Evolutionary conservation across 2,888 invertebrate species (phyloP).

Genomic region (Ellobium chinense): DNA sequence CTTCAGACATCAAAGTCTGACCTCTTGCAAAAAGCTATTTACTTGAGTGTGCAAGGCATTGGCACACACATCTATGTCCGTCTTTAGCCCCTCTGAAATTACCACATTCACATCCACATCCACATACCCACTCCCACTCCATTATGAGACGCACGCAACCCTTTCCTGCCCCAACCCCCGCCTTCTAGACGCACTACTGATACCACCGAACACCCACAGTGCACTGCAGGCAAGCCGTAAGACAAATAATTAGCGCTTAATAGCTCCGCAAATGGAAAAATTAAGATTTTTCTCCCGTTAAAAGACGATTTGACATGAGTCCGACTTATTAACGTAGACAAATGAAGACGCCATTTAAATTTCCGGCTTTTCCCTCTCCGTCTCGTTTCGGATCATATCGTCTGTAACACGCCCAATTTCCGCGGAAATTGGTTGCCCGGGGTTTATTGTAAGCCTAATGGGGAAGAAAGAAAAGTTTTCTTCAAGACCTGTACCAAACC

Average conservation of each 20-base stretch:
- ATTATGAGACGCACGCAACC: too few relatives aligned
- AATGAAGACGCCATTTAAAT: constrained; percentile 14
- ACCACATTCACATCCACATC: too few relatives aligned
- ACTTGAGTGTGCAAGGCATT: too few relatives aligned
- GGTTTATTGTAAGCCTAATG: too few relatives aligned
- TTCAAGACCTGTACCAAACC: too few relatives aligned
- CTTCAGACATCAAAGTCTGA: too few relatives aligned
- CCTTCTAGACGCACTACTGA: not conserved
- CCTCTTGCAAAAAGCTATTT: too few relatives aligned
- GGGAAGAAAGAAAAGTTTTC: too few relatives aligned
- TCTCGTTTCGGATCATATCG: constrained; percentile 27
- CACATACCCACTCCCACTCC: too few relatives aligned
- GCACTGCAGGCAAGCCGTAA: not conserved
- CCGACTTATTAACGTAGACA: constrained; percentile 8
- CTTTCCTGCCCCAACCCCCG: not conserved
- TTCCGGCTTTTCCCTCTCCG: constrained; percentile 21
- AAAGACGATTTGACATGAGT: not conserved
- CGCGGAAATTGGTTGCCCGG: too few relatives aligned
- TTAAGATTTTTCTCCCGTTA: not conserved
- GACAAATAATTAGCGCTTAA: constrained; percentile 20
- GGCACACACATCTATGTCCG: too few relatives aligned
- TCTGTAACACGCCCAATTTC: constrained; percentile 20
- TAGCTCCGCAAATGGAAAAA: constrained; percentile 8
- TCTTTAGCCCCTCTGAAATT: too few relatives aligned
- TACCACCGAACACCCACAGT: not conserved